A percentile compares a stretch with the other conserved stretches of the same genome.
Conservation (phyloP, 2,888 invertebrate genomes). For the Ormyrus pomaceus region DNA sequence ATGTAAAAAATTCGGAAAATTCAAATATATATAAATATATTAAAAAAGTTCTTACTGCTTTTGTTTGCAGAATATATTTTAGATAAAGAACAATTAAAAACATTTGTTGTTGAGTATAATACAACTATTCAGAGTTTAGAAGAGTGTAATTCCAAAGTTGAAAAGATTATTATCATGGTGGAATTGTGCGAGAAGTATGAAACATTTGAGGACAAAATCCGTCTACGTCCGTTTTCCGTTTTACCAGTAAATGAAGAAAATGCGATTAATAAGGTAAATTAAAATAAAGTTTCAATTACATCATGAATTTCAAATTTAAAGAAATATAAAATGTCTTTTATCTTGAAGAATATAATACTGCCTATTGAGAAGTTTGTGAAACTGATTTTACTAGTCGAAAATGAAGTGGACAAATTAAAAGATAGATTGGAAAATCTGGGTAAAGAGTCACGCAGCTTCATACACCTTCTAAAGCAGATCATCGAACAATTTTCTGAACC, state of each 20-base stretch:
- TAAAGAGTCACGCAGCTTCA: neutral
- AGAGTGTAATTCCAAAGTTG: conserved; percentile 59
- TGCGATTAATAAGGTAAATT: neutral
- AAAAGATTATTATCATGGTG: conserved; percentile 61
- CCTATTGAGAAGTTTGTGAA: too few species aligned
- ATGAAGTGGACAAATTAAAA: too few species aligned
- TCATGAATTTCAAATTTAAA: too few species aligned
- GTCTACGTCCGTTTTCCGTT: conserved; percentile 51
- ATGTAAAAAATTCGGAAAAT: neutral
- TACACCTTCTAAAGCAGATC: neutral
- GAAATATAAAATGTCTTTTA: too few species aligned
- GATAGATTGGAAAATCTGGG: too few species aligned
- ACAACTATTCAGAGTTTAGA: conserved; percentile 59
- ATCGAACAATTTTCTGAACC: neutral
- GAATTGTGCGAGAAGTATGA: conserved; percentile 68
- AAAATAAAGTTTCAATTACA: too few species aligned
- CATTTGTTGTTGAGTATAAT: conserved; percentile 62
- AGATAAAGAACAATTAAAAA: conserved; percentile 61
- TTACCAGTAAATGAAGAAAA: neutral
- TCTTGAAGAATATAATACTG: too few species aligned
- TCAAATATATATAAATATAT: neutral
- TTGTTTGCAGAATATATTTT: conserved; percentile 61
- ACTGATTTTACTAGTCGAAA: too few species aligned
- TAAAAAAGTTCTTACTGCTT: neutral
- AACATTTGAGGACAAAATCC: conserved; percentile 63